phyloP scores from a whole-genome alignment of 2,797 vertebrate species.

The Girardinus metallicus region DNA sequence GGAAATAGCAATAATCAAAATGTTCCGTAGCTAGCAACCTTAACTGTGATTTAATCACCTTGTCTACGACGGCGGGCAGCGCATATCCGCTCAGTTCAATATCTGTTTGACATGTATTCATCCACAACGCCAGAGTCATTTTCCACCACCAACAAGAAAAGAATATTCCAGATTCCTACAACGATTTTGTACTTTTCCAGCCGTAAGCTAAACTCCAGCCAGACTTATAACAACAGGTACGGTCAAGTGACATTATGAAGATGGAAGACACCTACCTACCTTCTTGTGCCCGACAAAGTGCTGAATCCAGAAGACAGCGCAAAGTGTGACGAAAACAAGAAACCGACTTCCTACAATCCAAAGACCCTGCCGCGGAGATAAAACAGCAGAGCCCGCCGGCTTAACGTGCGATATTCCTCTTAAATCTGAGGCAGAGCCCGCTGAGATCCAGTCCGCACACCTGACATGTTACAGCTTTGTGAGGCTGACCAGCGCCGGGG shows the following conservation, averaged over 20 bases:
- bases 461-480: constrained; percentile 39
- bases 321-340: not conserved
- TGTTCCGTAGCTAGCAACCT: not conserved
- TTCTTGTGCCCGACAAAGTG: constrained; percentile 38
- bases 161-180: not conserved
- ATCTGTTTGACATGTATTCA: not conserved
- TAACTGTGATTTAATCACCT: not conserved
- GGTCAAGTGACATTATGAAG: not conserved
- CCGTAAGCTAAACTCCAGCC: not conserved
- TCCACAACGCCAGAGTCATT: not conserved
- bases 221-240: not conserved
- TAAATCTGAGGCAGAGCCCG: constrained; percentile 40
- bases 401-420: constrained; percentile 42
- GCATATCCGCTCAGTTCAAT: not conserved
- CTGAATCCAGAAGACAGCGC: constrained; percentile 42
- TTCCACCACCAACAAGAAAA: not conserved
- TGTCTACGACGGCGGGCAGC: not conserved
- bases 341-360: constrained; percentile 67
- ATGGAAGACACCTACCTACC: constrained; percentile 78
- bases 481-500: constrained; percentile 11
- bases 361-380: constrained; percentile 51
- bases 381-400: constrained; percentile 62
- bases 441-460: constrained; percentile 51
- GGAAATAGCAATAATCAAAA: not conserved
- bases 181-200: constrained; percentile 1